A percentile compares a stretch with the other conserved stretches of the same genome.
Conservation (phyloP, 2,888 invertebrate genomes). For the Microchrysa polita region DNA sequence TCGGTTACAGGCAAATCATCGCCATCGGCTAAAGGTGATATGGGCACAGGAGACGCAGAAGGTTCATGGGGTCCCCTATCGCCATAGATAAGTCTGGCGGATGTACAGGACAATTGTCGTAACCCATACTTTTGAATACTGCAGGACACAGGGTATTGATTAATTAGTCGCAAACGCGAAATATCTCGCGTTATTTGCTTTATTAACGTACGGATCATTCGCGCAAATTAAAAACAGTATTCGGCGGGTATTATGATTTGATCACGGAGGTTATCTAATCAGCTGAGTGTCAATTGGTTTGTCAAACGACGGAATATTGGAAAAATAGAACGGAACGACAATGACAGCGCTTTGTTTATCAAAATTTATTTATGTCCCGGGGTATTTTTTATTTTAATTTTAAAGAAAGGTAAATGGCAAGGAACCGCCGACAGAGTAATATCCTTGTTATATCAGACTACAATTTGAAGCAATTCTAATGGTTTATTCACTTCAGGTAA, state of each 20-base stretch:
- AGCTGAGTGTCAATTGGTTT: constrained; percentile 9
- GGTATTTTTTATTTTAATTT: too few relatives aligned
- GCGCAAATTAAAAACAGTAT: neutral
- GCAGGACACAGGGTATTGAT: neutral
- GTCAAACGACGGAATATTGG: neutral
- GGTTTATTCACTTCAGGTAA: too few relatives aligned
- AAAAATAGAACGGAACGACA: too few relatives aligned
- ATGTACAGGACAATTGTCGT: neutral
- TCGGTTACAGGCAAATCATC: neutral
- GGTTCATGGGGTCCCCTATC: too few relatives aligned
- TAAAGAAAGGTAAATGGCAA: too few relatives aligned
- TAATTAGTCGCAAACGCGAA: neutral
- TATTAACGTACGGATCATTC: constrained; percentile 11
- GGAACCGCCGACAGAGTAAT: too few relatives aligned
- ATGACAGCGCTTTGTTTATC: too few relatives aligned
- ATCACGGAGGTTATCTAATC: neutral
- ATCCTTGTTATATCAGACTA: too few relatives aligned
- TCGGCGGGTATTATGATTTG: neutral
- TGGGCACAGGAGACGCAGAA: too few relatives aligned
- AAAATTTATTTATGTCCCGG: too few relatives aligned
- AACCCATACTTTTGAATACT: neutral
- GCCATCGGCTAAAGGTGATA: neutral
- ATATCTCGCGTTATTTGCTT: neutral
- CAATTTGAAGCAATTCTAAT: too few relatives aligned
- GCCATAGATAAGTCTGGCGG: too few relatives aligned